phyloP scores from a whole-genome alignment of 2,797 vertebrate genomes.

The Carcharodon carcharias region DNA sequence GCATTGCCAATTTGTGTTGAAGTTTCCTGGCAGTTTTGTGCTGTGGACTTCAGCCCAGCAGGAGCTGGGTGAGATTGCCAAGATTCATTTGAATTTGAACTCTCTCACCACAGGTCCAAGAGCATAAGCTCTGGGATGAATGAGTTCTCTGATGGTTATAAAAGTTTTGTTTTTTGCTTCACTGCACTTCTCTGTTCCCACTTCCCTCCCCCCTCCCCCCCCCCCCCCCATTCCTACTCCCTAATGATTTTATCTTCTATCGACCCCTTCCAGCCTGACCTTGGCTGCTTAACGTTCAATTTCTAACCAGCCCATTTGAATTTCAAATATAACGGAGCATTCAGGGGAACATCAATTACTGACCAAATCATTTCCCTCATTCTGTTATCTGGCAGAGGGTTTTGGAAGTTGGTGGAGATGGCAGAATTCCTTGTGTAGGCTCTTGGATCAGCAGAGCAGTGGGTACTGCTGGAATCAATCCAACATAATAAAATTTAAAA shows the following conservation, averaged over 20 bases:
- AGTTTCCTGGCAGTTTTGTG: neutral
- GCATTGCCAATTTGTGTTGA: neutral
- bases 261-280: neutral
- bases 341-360: neutral
- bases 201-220: neutral
- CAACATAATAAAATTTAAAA: neutral
- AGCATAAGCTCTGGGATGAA: no score
- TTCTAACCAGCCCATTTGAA: neutral
- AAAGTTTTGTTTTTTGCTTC: neutral
- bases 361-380: neutral
- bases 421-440: neutral
- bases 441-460: neutral
- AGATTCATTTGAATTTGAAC: slow-evolving; percentile 2
- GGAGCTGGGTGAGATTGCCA: neutral
- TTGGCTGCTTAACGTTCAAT: neutral
- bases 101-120: neutral
- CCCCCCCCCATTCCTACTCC: no score
- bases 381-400: neutral
- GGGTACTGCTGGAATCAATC: neutral
- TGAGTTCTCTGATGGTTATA: no score
- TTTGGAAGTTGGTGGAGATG: neutral
- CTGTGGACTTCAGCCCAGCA: neutral
- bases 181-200: neutral
- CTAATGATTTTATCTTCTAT: neutral
- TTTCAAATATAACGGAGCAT: neutral